phyloP scores from a whole-genome alignment of 1,140 invertebrate species.

The Pemphigus obesinymphae region DNA sequence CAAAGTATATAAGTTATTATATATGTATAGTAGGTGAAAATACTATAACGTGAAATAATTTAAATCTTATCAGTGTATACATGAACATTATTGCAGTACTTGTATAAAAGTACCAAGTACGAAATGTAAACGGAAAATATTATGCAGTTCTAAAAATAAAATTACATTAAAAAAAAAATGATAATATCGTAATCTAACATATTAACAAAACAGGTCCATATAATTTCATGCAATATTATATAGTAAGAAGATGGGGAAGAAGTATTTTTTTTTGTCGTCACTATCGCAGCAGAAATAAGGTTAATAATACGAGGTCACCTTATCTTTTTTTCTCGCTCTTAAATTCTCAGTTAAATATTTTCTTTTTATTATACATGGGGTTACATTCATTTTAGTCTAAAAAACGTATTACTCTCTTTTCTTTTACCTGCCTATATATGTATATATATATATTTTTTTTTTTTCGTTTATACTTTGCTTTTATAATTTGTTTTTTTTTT shows the following conservation, averaged over 20 bases:
- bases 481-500: too few species aligned
- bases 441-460: neutral
- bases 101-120: neutral
- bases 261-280: neutral
- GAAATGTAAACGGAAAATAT: neutral
- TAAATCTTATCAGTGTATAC: too few species aligned
- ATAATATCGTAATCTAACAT: neutral
- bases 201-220: neutral
- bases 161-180: too few species aligned
- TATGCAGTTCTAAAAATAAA: too few species aligned
- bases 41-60: too few species aligned
- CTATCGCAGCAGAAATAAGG: neutral
- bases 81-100: too few species aligned
- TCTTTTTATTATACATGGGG: neutral
- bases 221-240: neutral
- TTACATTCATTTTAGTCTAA: neutral
- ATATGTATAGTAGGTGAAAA: too few species aligned
- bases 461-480: too few species aligned
- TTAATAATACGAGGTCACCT: too few species aligned
- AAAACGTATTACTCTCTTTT: neutral
- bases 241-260: neutral
- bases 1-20: too few species aligned
- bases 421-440: neutral
- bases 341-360: neutral
- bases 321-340: neutral